Conservation (phyloP, 2,888 invertebrate species). For the Tachina fera region DNA sequence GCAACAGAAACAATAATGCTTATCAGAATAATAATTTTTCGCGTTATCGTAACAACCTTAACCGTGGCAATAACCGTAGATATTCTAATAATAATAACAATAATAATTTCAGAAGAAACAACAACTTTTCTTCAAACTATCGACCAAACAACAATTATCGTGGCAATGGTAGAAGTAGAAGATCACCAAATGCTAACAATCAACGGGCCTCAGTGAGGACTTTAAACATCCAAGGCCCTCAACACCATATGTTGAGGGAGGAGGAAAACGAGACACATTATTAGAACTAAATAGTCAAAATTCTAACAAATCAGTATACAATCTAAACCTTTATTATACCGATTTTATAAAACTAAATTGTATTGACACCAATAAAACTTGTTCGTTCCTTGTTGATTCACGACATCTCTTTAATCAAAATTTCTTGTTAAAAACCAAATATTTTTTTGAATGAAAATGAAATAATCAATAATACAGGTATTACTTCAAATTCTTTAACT, state of each 20-base stretch:
- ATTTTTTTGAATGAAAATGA: conserved; percentile 4
- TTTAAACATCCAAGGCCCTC: conserved; percentile 5
- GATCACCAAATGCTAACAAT: background rate
- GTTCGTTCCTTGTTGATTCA: conserved; percentile 20
- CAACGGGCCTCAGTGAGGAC: background rate
- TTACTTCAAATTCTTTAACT: background rate
- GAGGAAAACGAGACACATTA: no score
- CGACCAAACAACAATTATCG: background rate
- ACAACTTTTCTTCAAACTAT: background rate
- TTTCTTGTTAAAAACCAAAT: background rate
- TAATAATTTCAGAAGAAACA: background rate
- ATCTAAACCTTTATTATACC: conserved; percentile 8
- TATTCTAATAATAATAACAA: no score
- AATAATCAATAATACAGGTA: conserved; percentile 6
- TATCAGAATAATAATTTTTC: background rate
- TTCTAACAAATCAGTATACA: no score
- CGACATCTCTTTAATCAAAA: conserved; percentile 14
- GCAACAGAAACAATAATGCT: background rate
- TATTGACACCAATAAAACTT: background rate
- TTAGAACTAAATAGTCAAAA: no score
- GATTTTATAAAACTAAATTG: conserved; percentile 23
- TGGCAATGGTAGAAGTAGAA: background rate
- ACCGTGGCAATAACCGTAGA: conserved; percentile 11
- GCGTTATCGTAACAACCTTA: background rate
- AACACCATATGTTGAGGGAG: conserved; percentile 1